Conservation (phyloP, 1,140 invertebrate genomes). For the Euura saliciscinereae region DNA sequence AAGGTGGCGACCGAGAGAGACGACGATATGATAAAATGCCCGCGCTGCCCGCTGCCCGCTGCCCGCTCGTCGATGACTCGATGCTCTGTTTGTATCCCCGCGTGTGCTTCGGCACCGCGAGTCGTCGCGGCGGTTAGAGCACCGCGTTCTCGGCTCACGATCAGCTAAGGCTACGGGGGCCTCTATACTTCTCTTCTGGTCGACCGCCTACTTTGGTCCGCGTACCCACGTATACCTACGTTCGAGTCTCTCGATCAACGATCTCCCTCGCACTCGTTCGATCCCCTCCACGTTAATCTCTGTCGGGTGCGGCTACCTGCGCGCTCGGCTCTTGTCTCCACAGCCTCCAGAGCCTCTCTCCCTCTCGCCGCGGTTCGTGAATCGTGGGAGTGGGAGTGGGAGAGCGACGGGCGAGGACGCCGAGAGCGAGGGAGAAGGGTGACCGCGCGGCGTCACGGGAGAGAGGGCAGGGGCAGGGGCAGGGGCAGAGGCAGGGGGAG, state of each 20-base stretch:
- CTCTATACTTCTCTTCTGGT: not conserved
- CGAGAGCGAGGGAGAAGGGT: slow-evolving; percentile 11
- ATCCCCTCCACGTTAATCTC: not conserved
- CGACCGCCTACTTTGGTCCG: not conserved
- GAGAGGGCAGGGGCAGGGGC: not conserved
- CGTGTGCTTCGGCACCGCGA: not conserved
- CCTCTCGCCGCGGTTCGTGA: slow-evolving; percentile 16
- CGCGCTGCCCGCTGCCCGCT: slow-evolving; percentile 14
- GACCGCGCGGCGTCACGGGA: not conserved
- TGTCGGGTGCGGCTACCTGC: not conserved
- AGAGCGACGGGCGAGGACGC: slow-evolving; percentile 6
- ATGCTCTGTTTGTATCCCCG: slow-evolving; percentile 46
- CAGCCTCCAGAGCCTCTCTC: slow-evolving; percentile 7
- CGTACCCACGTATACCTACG: too few species aligned
- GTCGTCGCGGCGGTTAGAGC: too few species aligned
- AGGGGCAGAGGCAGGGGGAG: slow-evolving; percentile 14
- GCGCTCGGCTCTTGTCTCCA: not conserved
- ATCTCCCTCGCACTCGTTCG: not conserved
- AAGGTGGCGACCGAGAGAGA: slow-evolving; percentile 37
- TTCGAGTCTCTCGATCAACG: too few species aligned
- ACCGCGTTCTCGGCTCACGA: too few species aligned
- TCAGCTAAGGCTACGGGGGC: not conserved
- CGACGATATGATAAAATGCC: slow-evolving; percentile 30
- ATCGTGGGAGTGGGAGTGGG: slow-evolving; percentile 13
- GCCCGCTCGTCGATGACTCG: slow-evolving; percentile 39